Evolutionary conservation across 2,888 invertebrate species (phyloP).

Genomic region (Aphodius granarius): DNA sequence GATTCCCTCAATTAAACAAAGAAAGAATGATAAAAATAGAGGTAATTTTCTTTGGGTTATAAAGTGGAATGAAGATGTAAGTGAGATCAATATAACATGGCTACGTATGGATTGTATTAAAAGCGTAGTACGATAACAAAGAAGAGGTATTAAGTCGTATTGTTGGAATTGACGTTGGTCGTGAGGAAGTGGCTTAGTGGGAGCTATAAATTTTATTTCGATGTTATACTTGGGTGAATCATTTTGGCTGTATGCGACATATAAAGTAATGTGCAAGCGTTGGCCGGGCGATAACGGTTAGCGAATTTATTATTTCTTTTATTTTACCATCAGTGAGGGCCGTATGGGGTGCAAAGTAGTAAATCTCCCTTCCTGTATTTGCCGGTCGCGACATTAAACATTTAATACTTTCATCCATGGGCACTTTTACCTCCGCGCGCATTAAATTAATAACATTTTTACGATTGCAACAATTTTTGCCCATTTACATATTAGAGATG

Average conservation of each 20-base stretch:
- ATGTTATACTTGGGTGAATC: slow-evolving; percentile 6
- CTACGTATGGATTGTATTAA: too few species aligned
- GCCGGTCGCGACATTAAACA: slow-evolving; percentile 16
- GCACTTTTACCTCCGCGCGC: slow-evolving; percentile 28
- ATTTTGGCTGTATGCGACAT: slow-evolving; percentile 4
- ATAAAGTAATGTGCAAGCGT: slow-evolving; percentile 7
- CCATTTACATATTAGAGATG: slow-evolving; percentile 49
- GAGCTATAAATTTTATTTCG: slow-evolving; percentile 10
- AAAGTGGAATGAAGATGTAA: too few species aligned
- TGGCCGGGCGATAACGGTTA: slow-evolving; percentile 12
- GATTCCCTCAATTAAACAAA: too few species aligned
- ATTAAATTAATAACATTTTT: slow-evolving; percentile 47
- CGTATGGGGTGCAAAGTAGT: slow-evolving; percentile 43
- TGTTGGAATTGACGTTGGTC: not conserved
- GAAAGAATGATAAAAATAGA: too few species aligned
- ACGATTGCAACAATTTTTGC: slow-evolving; percentile 47
- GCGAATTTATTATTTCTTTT: slow-evolving; percentile 26
- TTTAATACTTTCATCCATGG: slow-evolving; percentile 25
- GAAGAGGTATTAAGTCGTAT: slow-evolving; percentile 1
- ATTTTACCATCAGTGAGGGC: slow-evolving; percentile 33
- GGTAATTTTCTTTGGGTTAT: too few species aligned
- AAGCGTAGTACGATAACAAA: not conserved
- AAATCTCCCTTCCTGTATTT: slow-evolving; percentile 36
- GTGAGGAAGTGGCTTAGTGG: slow-evolving; percentile 5
- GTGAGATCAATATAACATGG: too few species aligned